phyloP scores from a whole-genome alignment of 1,140 invertebrate genomes.

The Manduca sexta region DNA sequence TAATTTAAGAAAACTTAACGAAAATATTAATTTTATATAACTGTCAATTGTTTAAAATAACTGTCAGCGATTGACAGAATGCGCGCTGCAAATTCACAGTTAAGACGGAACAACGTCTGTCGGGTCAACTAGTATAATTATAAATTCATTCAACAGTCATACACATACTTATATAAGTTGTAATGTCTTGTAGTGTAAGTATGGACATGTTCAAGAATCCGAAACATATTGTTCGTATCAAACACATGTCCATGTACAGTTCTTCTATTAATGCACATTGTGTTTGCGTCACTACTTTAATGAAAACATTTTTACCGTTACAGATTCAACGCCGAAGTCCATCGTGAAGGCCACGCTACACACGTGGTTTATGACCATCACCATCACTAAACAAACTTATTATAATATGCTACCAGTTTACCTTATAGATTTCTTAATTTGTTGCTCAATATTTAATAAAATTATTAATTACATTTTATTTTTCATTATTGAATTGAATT shows the following conservation, averaged over 20 bases:
- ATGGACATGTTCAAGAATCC: no score
- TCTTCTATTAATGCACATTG: no score
- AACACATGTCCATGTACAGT: no score
- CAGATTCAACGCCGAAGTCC: conserved; percentile 39
- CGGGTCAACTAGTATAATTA: no score
- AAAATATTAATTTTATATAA: no score
- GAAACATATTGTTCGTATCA: no score
- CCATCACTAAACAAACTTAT: conserved; percentile 8
- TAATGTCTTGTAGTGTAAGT: background rate
- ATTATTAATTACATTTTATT: background rate
- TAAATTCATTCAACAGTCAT: background rate
- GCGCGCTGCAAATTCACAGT: no score
- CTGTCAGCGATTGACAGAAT: no score
- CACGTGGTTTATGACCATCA: conserved; percentile 30
- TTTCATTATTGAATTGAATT: background rate
- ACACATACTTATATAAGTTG: background rate
- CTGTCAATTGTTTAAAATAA: no score
- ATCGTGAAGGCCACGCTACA: conserved; percentile 25
- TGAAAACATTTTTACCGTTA: background rate
- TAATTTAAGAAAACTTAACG: no score
- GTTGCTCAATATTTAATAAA: background rate
- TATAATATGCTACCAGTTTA: background rate
- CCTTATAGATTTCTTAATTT: background rate
- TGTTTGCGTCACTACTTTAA: background rate
- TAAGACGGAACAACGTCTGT: no score